Evolutionary conservation across 35 echinoderm and acorn worm genomes (phyloP).

Genomic region (Apostichopus japonicus): DNA sequence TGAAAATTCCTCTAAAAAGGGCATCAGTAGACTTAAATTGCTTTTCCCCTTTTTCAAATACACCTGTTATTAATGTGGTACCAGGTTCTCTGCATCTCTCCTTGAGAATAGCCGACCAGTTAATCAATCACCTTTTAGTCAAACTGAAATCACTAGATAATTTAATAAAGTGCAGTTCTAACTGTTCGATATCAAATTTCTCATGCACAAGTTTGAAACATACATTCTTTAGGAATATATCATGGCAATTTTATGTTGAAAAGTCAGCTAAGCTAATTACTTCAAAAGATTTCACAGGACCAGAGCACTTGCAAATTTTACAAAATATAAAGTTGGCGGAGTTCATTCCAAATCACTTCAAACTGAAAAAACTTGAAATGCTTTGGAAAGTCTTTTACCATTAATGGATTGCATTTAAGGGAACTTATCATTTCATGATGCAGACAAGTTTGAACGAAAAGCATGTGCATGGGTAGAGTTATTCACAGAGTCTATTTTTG

Average conservation of each 20-base stretch:
- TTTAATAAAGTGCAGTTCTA: conserved; percentile 1
- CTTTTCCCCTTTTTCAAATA: conserved; percentile 25
- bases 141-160: not conserved
- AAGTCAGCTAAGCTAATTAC: not conserved
- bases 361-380: not conserved
- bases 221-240: not conserved
- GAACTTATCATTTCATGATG: not conserved
- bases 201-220: not conserved
- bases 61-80: not conserved
- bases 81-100: conserved; percentile 11
- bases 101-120: not conserved
- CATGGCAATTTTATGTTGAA: not conserved
- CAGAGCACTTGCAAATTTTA: not conserved
- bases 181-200: not conserved
- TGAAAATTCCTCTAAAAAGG: not conserved
- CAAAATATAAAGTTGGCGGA: not conserved
- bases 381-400: not conserved
- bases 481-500: not conserved
- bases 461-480: not conserved
- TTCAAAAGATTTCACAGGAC: conserved; percentile 4
- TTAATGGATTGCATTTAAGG: not conserved
- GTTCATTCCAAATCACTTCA: not conserved
- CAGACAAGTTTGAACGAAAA: not conserved
- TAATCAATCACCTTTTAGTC: not conserved
- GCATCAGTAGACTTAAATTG: not conserved